phyloP scores from a whole-genome alignment of 2,797 vertebrate genomes.

The Peromyscus eremicus region DNA sequence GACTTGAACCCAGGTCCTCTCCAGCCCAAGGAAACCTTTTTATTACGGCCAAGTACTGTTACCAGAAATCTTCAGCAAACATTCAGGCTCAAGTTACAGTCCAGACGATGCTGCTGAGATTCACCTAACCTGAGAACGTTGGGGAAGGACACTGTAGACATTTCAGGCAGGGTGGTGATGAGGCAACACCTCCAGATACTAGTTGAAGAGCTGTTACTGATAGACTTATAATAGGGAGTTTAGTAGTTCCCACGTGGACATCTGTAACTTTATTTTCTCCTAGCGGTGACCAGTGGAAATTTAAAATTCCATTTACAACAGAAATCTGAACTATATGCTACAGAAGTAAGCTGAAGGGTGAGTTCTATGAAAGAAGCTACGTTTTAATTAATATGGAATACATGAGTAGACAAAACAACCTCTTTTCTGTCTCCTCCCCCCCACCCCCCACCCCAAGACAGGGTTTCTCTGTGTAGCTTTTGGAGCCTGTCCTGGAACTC shows the following conservation, averaged over 20 bases:
- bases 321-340: slow-evolving; percentile 1
- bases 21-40: background rate
- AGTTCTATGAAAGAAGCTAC: background rate
- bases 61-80: slow-evolving; percentile 2
- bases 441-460: too few relatives aligned
- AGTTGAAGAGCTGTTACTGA: slow-evolving; percentile 7
- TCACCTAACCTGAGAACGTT: background rate
- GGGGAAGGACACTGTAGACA: background rate
- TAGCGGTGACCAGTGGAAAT: background rate
- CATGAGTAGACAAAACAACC: background rate
- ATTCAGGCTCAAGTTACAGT: background rate
- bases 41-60: background rate
- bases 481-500: too few relatives aligned
- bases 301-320: slow-evolving; percentile 2
- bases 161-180: background rate
- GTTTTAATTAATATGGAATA: slow-evolving; percentile 35
- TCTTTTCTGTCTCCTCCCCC: background rate
- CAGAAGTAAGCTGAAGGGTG: background rate
- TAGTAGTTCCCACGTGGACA: background rate
- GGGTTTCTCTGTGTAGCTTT: too few relatives aligned
- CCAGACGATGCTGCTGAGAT: background rate
- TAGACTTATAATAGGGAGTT: background rate
- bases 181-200: background rate
- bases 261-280: background rate
- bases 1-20: background rate